Conservation (phyloP, 2,113 vertebrate genomes). For the Caranx melampygus region DNA sequence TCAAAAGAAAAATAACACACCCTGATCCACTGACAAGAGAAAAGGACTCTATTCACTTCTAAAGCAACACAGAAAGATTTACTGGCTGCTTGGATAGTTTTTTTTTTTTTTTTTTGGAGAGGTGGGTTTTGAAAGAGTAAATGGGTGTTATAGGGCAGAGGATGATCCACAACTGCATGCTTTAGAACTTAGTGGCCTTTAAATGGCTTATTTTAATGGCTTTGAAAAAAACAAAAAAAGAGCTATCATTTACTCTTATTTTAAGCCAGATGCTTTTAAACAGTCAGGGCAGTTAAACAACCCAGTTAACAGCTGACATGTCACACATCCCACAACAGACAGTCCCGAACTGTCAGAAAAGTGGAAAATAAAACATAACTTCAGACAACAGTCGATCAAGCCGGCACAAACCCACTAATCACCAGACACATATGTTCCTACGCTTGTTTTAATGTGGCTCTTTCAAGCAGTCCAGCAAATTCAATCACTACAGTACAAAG, state of each 20-base stretch:
- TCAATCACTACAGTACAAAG: background rate
- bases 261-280: slow-evolving; percentile 33
- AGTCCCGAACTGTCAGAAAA: slow-evolving; percentile 15
- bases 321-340: slow-evolving; percentile 29
- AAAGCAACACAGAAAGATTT: slow-evolving; percentile 37
- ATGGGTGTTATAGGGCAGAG: background rate
- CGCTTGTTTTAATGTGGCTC: background rate
- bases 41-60: background rate
- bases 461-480: background rate
- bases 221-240: slow-evolving; percentile 13
- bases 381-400: background rate
- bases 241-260: slow-evolving; percentile 4
- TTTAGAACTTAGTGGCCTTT: background rate
- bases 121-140: background rate
- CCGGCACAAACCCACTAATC: background rate
- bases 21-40: background rate
- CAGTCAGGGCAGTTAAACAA: slow-evolving; percentile 17
- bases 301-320: slow-evolving; percentile 24
- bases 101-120: background rate
- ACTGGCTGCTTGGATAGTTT: background rate
- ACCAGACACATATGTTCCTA: background rate
- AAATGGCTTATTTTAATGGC: slow-evolving; percentile 21
- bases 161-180: slow-evolving; percentile 20
- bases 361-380: slow-evolving; percentile 53
- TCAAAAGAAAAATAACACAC: slow-evolving; percentile 33